Percentiles rank a stretch among this genome's conserved stretches.
phyloP scores from a whole-genome alignment of 1,140 invertebrate species.

The Drosophila ficusphila region DNA sequence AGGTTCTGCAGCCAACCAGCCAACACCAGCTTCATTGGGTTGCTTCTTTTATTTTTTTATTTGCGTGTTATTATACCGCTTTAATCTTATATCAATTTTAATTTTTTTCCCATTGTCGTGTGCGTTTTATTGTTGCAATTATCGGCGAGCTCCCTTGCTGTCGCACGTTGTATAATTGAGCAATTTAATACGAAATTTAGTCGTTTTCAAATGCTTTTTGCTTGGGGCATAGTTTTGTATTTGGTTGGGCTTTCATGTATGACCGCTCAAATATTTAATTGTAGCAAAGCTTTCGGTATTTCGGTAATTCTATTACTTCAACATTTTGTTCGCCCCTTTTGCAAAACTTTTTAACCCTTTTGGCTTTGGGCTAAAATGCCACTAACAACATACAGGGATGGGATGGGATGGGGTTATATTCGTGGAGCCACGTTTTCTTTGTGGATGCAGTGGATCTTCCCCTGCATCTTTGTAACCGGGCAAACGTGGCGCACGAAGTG shows the following conservation, averaged over 20 bases:
- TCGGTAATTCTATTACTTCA: constrained; percentile 72
- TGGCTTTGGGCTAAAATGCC: constrained; percentile 17
- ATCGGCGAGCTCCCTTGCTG: not conserved
- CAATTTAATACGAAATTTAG: constrained; percentile 45
- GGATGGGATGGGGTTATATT: too few species aligned
- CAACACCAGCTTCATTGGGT: not conserved
- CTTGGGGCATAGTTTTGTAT: not conserved
- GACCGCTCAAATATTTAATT: constrained; percentile 67
- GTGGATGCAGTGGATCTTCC: constrained; percentile 1
- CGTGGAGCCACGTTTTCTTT: constrained; percentile 4
- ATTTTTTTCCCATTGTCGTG: constrained; percentile 6
- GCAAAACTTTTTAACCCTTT: constrained; percentile 10
- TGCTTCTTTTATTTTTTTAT: constrained; percentile 33
- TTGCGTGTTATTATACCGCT: constrained; percentile 31
- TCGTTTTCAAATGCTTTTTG: constrained; percentile 14
- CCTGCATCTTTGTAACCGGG: constrained; percentile 27
- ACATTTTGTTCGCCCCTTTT: constrained; percentile 41
- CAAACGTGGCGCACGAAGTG: constrained; percentile 70
- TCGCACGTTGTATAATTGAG: constrained; percentile 37
- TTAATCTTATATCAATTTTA: constrained; percentile 36
- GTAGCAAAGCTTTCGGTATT: constrained; percentile 47
- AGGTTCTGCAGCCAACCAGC: too few species aligned
- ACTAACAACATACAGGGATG: constrained; percentile 6
- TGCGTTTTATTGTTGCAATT: constrained; percentile 35
- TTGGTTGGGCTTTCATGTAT: not conserved